Base-by-base conservation (phyloP, 53 echinoderm and acorn worm genomes). In the Stichopus horrens region DNA sequence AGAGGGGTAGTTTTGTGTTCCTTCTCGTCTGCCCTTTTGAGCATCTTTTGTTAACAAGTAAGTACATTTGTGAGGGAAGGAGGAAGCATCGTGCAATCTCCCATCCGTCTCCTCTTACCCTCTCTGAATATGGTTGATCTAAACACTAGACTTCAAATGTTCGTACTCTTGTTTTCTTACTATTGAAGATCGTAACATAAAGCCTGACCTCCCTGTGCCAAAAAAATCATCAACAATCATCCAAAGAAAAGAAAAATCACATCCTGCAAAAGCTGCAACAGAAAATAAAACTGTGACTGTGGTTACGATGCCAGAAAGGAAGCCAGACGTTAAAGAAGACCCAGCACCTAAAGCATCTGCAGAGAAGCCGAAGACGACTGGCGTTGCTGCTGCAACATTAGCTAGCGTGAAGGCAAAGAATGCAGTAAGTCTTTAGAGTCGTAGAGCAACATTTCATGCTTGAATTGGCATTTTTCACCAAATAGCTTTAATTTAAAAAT, bases 221-320 rank as follows among this genome's bases (percentile, higher is more conserved):
- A 83, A 58, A 63, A 83, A 65, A 22, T 9, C 84, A 83, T 20
- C 20, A 18, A 18, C 59, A 7, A 10, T 7, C 13, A 51, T 56
- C n/a, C 6, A 21, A 7, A 57, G 54, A n/a, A 83, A 83, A 5
- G 66, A 8, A 8, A 83, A 83, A 83, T 37, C 66, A 21, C 22
- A 55, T 1, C 37, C 59, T 20, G 8, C 84, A 14, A 4, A 56
- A 19, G 51, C 20, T 11, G 80, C 54, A 54, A 55, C 14, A 9
- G 53, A 52, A 5, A 79, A 79, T 52, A n/a, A 16, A 19, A 53
- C 54, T 13, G 53, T 79, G 53, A 79, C 79, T 5, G 54, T 20
- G 54, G 55, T 79, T 7, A 79, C 79, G 54, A 79, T 79, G 79
- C 53, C 18, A 55, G 79, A 79, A 52, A 79, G 53, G 54, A 56